Evolutionary conservation across 1,140 invertebrate species (phyloP).

Genomic region (Orchesella cincta): DNA sequence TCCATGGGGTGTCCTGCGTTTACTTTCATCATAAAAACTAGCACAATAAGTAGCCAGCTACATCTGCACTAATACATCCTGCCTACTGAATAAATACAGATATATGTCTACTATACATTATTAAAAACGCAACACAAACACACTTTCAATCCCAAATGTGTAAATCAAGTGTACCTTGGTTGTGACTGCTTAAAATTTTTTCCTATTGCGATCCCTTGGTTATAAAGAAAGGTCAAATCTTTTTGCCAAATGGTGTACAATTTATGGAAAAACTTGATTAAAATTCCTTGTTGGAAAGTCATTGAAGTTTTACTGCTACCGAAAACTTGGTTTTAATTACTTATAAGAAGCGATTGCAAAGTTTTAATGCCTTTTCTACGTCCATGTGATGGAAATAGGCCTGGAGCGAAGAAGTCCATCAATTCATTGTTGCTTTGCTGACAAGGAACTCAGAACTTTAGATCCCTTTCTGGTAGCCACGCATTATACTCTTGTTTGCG

Average conservation of each 20-base stretch:
- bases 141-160: no score
- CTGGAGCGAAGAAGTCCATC: background rate
- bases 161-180: no score
- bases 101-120: no score
- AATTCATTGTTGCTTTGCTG: background rate
- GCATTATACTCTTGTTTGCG: no score
- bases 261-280: background rate
- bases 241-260: background rate
- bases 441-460: background rate
- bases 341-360: background rate
- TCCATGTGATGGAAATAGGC: background rate
- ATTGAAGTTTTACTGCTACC: background rate
- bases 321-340: constrained; percentile 7
- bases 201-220: no score
- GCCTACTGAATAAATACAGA: no score
- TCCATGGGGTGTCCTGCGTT: background rate
- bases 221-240: no score
- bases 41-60: no score
- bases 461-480: background rate
- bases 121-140: no score
- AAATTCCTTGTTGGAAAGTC: background rate
- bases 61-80: no score
- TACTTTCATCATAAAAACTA: background rate
- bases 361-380: background rate
- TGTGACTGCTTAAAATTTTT: no score